These are phyloP conservation scores for Gasterosteus nipponicus DNA, from an alignment of 2,113 vertebrate genomes.

Conservation along the genomic window DNA sequence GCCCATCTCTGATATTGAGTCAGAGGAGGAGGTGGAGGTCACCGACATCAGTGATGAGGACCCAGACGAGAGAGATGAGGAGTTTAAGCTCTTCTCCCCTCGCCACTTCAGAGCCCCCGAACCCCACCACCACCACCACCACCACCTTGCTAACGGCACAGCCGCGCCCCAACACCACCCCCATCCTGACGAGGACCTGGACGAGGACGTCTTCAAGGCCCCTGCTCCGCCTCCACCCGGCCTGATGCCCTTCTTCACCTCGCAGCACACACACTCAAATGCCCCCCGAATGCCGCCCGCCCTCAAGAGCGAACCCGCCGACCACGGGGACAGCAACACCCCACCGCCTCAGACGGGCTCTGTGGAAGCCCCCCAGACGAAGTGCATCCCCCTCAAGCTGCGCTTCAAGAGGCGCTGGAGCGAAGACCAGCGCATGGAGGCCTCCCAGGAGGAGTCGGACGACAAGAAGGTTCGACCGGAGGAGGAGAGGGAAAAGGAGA, in stretches of 20 bases:
- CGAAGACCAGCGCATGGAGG: slow-evolving; percentile 91
- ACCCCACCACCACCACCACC: slow-evolving; percentile 41
- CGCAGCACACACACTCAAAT: slow-evolving; percentile 54
- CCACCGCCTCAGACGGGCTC: slow-evolving; percentile 61
- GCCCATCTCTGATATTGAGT: slow-evolving; percentile 92
- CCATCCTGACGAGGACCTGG: slow-evolving; percentile 83
- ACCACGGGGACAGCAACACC: slow-evolving; percentile 57
- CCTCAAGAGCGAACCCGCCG: slow-evolving; percentile 78
- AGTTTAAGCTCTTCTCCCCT: slow-evolving; percentile 68
- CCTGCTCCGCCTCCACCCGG: slow-evolving; percentile 81
- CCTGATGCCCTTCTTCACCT: slow-evolving; percentile 68
- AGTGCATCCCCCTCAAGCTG: slow-evolving; percentile 91
- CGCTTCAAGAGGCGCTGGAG: slow-evolving; percentile 94
- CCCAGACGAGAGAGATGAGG: slow-evolving; percentile 79
- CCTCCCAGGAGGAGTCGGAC: slow-evolving; percentile 80
- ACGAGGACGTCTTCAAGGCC: slow-evolving; percentile 92
- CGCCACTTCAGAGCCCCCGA: slow-evolving; percentile 53
- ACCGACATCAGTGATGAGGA: slow-evolving; percentile 92
- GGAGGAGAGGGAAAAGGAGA: slow-evolving; percentile 65
- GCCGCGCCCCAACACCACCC: slow-evolving; percentile 45
- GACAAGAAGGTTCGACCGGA: slow-evolving; percentile 86
- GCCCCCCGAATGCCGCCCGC: slow-evolving; percentile 41
- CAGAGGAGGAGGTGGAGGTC: slow-evolving; percentile 89
- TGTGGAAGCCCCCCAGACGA: slow-evolving; percentile 58
- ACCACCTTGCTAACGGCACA: slow-evolving; percentile 59